Evolutionary conservation across 2,797 vertebrate genomes (phyloP), one percentile per base, ranked within the genome.

Genomic region (Podarcis siculus): DNA sequence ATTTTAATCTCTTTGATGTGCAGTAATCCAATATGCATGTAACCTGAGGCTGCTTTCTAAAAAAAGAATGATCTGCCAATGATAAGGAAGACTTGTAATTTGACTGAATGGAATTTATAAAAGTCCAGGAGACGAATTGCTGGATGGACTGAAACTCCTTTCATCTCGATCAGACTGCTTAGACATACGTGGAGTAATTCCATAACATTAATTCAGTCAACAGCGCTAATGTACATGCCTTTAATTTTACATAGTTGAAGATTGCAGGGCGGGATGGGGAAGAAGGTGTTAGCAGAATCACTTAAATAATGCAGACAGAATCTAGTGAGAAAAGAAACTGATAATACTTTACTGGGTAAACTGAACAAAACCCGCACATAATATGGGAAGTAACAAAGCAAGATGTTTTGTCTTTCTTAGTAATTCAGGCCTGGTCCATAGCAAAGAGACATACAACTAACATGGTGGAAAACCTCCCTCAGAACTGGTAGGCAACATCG

Each of bases 1-100:
- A 93, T 93, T 94, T 94, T 95, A 95, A 96, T 95, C 1, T 92
- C 90, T 97, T 97, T 97, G 96, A 97, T 97, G 96, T 87, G 83
- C 1, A 13, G 82, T 97, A 97, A 96, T 97, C 95, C 93, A 96
- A 96, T 96, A 95, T 96, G 92, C 93, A 95, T 85, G 89, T 92
- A 96, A 97, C 96, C 95, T 90, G 88, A 67, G 94, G 96, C 95
- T 95, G 92, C 90, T 95, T 95, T 94, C 93, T 91, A 91, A 95
- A 95, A n/a, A 91, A 96, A 64, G 61, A 91, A 95, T 6, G 96
- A 97, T 97, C 89, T 94, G 90, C 94, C 96, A 95, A 93, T 37
- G 93, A 96, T 96, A 96, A 95, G 90, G 88, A 87, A 89, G 92
- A 76, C 90, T 86, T 83, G 86, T 93, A 94, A 96, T 96, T 94